These are phyloP conservation scores for Capreolus pygargus DNA, from an alignment of 2,113 vertebrate species.

Conservation along the genomic window DNA sequence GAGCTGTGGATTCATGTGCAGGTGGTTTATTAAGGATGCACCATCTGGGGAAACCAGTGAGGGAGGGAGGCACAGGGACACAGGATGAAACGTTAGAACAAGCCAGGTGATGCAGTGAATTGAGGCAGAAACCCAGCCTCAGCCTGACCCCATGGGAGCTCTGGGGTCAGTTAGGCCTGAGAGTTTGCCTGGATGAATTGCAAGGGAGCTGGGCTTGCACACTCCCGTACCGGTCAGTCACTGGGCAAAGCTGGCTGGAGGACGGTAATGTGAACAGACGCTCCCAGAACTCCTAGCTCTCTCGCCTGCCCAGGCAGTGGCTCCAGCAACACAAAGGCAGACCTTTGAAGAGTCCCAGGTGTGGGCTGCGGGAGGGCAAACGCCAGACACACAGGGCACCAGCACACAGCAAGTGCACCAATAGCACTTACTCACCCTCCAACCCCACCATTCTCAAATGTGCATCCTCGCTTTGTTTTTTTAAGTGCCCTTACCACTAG, in stretches of 20 bases:
- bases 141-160: not conserved
- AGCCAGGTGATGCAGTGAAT: not conserved
- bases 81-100: not conserved
- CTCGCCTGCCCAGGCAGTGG: not conserved
- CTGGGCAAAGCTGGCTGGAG: not conserved
- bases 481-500: not conserved
- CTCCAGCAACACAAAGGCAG: not conserved
- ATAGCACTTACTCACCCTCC: not conserved
- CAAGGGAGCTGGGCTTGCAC: not conserved
- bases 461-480: not conserved
- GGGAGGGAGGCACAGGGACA: not conserved
- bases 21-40: not conserved
- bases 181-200: not conserved
- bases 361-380: not conserved
- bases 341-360: not conserved
- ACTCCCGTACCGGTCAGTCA: accelerated
- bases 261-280: not conserved
- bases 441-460: not conserved
- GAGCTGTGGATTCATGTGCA: not conserved
- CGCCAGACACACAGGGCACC: not conserved
- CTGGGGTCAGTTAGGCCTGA: not conserved
- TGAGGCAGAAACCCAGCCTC: not conserved
- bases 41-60: not conserved
- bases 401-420: not conserved
- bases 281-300: not conserved